A percentile compares a stretch with the other conserved stretches of the same genome.
phyloP scores from a whole-genome alignment of 2,797 vertebrate genomes.

The Smutsia gigantea region DNA sequence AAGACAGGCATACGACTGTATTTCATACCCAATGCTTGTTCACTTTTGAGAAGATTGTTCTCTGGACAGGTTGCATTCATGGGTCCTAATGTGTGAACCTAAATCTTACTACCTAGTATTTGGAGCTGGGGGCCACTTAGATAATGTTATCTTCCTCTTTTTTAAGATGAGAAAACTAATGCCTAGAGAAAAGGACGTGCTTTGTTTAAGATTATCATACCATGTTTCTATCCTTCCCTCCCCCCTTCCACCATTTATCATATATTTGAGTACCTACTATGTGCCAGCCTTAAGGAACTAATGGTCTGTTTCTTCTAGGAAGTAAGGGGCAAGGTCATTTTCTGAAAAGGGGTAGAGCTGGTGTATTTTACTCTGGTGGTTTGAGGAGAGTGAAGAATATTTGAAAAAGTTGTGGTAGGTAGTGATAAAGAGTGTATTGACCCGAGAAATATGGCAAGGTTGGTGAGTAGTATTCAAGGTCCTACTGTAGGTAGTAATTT shows the following conservation, averaged over 20 bases:
- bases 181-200: background rate
- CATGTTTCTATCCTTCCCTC: background rate
- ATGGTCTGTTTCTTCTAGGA: background rate
- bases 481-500: background rate
- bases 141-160: background rate
- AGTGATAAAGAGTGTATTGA: background rate
- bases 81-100: background rate
- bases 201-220: slow-evolving; percentile 28
- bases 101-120: slow-evolving; percentile 25
- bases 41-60: slow-evolving; percentile 14
- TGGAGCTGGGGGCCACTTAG: background rate
- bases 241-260: background rate
- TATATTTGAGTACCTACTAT: slow-evolving; percentile 24
- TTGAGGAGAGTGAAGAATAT: background rate
- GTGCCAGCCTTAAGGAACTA: background rate
- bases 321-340: slow-evolving; percentile 30
- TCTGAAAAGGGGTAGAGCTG: background rate
- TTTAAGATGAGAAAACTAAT: background rate
- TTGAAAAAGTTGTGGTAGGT: background rate
- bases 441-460: background rate
- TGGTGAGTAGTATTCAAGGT: background rate
- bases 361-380: background rate
- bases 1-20: slow-evolving; percentile 4
- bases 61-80: slow-evolving; percentile 15
- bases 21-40: slow-evolving; percentile 5